Conservation (phyloP, 2,113 vertebrate species). For the Carassius auratus region DNA sequence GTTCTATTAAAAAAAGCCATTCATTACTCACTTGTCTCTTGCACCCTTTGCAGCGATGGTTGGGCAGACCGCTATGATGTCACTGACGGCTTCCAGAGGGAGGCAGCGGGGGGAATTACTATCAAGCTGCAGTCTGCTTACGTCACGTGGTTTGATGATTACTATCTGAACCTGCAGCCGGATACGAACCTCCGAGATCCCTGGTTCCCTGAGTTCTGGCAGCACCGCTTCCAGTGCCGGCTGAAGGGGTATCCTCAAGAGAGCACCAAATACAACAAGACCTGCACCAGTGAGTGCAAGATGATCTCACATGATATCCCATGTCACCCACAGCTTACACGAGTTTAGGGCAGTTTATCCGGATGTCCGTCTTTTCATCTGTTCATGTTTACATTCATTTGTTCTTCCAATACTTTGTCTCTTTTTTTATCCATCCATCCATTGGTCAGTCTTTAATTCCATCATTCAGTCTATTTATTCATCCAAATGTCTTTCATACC, state of each 20-base stretch:
- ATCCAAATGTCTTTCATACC: not conserved
- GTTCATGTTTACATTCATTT: too few relatives aligned
- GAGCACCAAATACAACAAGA: slow-evolving; percentile 88
- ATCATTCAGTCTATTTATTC: too few relatives aligned
- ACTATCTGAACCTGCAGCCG: slow-evolving; percentile 92
- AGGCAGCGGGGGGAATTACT: slow-evolving; percentile 94
- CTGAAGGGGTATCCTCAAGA: slow-evolving; percentile 89
- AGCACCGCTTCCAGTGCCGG: slow-evolving; percentile 91
- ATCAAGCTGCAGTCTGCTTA: slow-evolving; percentile 97
- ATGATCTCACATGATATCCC: not conserved
- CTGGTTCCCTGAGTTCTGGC: slow-evolving; percentile 82
- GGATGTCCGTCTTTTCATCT: not conserved
- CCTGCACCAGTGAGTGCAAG: slow-evolving; percentile 87
- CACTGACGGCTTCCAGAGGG: slow-evolving; percentile 90
- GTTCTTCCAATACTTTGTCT: too few relatives aligned
- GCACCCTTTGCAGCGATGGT: slow-evolving; percentile 82
- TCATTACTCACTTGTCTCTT: slow-evolving; percentile 21
- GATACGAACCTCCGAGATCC: slow-evolving; percentile 91
- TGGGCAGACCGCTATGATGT: slow-evolving; percentile 98
- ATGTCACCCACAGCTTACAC: not conserved
- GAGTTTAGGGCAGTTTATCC: not conserved
- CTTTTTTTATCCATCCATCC: too few relatives aligned
- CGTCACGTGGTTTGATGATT: slow-evolving; percentile 98
- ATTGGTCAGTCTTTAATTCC: too few relatives aligned
- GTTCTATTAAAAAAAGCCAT: not conserved